Base-by-base conservation (phyloP, 2,888 invertebrate genomes). In the Eristalinus aeneus region DNA sequence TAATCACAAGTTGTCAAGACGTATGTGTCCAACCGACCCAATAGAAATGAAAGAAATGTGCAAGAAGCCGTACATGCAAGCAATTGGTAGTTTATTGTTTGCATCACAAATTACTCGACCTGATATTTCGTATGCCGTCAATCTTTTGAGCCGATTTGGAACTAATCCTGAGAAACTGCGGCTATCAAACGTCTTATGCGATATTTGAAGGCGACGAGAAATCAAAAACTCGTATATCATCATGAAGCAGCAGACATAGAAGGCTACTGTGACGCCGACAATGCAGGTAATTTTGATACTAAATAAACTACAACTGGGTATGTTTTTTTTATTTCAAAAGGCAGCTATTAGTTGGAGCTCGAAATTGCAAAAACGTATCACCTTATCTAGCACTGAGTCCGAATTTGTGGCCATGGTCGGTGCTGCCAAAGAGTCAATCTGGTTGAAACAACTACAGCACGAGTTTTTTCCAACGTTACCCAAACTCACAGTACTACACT, bases 401-500 rank as follows among this genome's bases (percentile, higher is more conserved):
- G 88, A 88, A 27, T 87, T 77, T 39, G 79, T 89, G 81, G 82
- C 87, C 1, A 64, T 89, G 20, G 83, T 87, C 16, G 77, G 80
- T 32, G 88, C 85, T 27, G 85, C 84, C n/a, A 87, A 88, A 64
- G 84, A 88, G 61, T 73, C 82, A 34, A 69, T 78, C 32, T 85
- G 85, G 87, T 71, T 87, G 10, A 79, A 82, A 39, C 64, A 81
- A 6, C 69, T 69, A 6, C 68, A 58, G 9, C 16, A 69, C 23
- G 74, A 75, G 61, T 34, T 83, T 20, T 76, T 67, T 22, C 64
- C 63, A 56, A 16, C 34, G 36, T 61, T 71, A n/a, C 71, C 65
- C 22, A 77, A 63, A 23, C 12, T 68, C n/a, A 80, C 64, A 23
- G 31, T 27, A 22, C 32, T 80, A 16, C 71, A 58, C 58, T 79